Evolutionary conservation across 1,140 invertebrate species (phyloP), one percentile per base, ranked within the genome.

Genomic region (Eumaeus atala): DNA sequence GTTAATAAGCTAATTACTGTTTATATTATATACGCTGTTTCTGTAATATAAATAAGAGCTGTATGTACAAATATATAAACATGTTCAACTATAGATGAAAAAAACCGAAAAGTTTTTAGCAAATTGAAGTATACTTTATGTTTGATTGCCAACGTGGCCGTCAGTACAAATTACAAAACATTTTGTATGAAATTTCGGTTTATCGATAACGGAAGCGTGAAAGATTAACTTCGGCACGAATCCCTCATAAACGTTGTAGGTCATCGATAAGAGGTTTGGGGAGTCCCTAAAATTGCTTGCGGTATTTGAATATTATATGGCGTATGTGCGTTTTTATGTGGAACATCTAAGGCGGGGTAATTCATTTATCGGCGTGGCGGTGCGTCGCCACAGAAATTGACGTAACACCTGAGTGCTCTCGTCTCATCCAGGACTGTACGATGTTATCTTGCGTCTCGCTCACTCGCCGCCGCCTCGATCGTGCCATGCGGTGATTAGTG

Each of bases 211-310:
- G 77, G 80, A 84, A 84, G 68, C 58, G 59, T 56, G 61, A 69
- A 67, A 80, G 77, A 84, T 84, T 84, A 84, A 72, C 76, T 72
- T 59, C 66, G 72, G 72, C 76, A 79, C 79, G 77, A 81, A 83
- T 75, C 72, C 62, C 77, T 77, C 74, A 77, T 83, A 80, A 80
- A 76, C 72, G 68, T 78, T 77, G 69, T 72, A 70, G 72, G 75
- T 58, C 72, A 73, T 67, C 75, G 74, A 77, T 78, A 81, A 74
- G 60, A 58, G 36, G 49, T 47, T 37, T 60, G 44, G 60, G 54
- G 59, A 59, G 60, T 71, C 69, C 61, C 69, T 71, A 58, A 59
- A 59, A 58, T 65, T 58, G 47, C 51, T 56, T 60, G 48, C 51
- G 54, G 42, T 59, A 42, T 50, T 57, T 56, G 54, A 63, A 54